phyloP scores from a whole-genome alignment of 2,888 invertebrate genomes.

The Alloplasta piceator region DNA sequence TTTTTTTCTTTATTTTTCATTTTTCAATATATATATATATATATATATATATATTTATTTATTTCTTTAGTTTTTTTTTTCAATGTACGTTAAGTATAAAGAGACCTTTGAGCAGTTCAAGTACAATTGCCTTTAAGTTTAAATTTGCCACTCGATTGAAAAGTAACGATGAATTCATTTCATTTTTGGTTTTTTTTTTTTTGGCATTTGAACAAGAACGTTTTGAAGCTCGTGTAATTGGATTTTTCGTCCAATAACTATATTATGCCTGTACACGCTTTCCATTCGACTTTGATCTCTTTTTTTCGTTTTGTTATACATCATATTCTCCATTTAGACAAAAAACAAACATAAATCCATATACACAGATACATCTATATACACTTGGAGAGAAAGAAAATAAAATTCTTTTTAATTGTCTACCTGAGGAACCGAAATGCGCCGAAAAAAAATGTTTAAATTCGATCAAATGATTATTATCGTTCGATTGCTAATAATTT shows the following conservation, averaged over 20 bases:
- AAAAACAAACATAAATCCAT: conserved; percentile 63
- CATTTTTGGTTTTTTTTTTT: not conserved
- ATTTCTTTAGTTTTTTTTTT: conserved; percentile 21
- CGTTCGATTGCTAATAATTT: conserved; percentile 41
- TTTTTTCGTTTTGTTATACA: conserved; percentile 49
- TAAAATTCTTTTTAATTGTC: conserved; percentile 9
- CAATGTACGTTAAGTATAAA: conserved; percentile 53
- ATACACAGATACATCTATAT: conserved; percentile 66
- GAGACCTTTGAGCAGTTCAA: conserved; percentile 66
- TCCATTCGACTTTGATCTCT: conserved; percentile 22
- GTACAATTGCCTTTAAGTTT: conserved; percentile 63
- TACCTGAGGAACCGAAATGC: conserved; percentile 8
- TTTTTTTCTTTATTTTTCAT: conserved; percentile 21
- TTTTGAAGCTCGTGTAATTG: conserved; percentile 42
- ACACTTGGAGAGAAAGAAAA: conserved; percentile 51
- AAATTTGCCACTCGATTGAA: conserved; percentile 58
- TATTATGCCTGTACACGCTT: conserved; percentile 52
- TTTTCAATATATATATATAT: conserved; percentile 41
- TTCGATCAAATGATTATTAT: conserved; percentile 48
- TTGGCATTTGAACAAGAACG: conserved; percentile 54
- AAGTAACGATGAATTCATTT: conserved; percentile 36
- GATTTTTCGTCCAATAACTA: conserved; percentile 47
- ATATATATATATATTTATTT: too few species aligned
- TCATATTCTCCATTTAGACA: conserved; percentile 47
- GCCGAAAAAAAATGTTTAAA: conserved; percentile 37